Evolutionary conservation across 1,140 invertebrate species (phyloP), one percentile per base, ranked within the genome.

Genomic region (Zaprionus inermis): DNA sequence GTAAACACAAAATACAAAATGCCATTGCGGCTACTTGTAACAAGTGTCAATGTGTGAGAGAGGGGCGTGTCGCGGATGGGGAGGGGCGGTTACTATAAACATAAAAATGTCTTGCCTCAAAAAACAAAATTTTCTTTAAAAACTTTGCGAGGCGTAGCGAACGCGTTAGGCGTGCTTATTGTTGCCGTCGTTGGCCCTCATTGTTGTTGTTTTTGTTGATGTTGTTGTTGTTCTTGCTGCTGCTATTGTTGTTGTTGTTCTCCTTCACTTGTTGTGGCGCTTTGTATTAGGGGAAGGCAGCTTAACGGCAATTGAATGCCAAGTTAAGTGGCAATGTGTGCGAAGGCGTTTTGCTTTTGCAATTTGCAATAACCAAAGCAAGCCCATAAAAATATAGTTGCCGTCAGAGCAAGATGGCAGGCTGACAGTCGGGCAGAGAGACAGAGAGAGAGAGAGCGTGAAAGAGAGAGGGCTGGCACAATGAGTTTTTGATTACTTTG

Each of bases 401-500:
- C 83, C 64, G 38, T 28, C 36, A 16, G 38, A 44, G 38, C 38
- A 16, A 44, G 34, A 51, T 38, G n/a, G 49, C 72, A 58, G 60
- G 56, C 69, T 38, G 69, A 69, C 44, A 20, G 7, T 1, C 44
- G 67, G 24, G 51, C 30, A 16, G 1, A 54, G 11, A 22, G 30
- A 22, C 12, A 10, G 46, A 36, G 41, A 18, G 28, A 24, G 9
- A 41, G 34, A 38, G 20, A 12, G 10, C 32, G 34, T 36, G 22
- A 41, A 55, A 59, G 67, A 65, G 66, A 38, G 52, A 14, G 65
- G 71, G 58, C 51, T 41, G 67, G 49, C 64, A 81, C 83, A 88
- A 88, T 88, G 83, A 88, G 83, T 89, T 88, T 88, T 88, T 88
- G 83, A 88, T 88, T 88, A 88, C 83, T 88, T 88, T 88, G 79